Evolutionary conservation across 1,140 invertebrate genomes (phyloP).

Genomic region (Diplogasteroides magnus): DNA sequence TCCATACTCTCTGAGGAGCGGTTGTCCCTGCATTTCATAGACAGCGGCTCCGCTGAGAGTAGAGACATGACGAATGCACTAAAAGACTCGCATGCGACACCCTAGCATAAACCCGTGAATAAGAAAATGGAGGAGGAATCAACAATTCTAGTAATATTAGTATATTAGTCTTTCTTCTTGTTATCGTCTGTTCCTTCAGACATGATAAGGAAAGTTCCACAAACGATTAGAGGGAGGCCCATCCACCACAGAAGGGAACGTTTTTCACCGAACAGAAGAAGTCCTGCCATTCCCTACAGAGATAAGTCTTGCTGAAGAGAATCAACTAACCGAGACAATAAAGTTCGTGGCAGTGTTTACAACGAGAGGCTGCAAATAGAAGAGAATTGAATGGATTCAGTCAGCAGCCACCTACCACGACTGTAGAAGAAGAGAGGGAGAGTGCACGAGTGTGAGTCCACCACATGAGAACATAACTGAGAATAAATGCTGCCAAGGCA

Average conservation of each 20-base stretch:
- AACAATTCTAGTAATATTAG: too few relatives aligned
- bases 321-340: too few relatives aligned
- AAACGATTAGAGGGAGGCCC: background rate
- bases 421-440: background rate
- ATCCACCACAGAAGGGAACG: background rate
- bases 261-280: background rate
- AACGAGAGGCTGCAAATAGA: background rate
- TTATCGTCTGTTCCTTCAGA: background rate
- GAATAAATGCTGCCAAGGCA: background rate
- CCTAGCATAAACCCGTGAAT: too few relatives aligned
- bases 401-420: background rate
- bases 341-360: background rate
- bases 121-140: too few relatives aligned
- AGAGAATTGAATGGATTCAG: background rate
- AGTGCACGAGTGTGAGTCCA: background rate
- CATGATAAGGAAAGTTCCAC: background rate
- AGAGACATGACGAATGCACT: too few relatives aligned
- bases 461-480: background rate
- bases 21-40: too few relatives aligned
- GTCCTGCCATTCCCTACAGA: background rate
- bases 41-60: too few relatives aligned
- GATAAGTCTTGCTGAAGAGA: too few relatives aligned
- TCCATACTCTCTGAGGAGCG: too few relatives aligned
- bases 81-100: too few relatives aligned
- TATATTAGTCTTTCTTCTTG: too few relatives aligned